Conservation (phyloP, 2,888 invertebrate species). For the Cephus runcator region DNA sequence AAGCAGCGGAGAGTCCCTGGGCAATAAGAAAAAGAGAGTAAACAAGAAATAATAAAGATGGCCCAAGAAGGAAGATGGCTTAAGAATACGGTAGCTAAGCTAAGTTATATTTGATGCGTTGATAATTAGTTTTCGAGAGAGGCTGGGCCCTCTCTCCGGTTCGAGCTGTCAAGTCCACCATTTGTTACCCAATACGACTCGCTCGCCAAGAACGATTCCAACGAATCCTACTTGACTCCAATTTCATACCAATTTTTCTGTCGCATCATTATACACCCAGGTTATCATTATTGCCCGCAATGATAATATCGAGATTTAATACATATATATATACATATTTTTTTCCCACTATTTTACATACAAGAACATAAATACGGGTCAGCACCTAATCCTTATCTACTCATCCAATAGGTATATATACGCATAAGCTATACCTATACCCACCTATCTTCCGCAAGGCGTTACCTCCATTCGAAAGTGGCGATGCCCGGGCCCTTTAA, state of each 20-base stretch:
- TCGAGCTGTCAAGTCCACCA: slow-evolving; percentile 48
- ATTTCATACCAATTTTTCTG: too few species aligned
- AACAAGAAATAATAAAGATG: slow-evolving; percentile 45
- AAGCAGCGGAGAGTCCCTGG: slow-evolving; percentile 33
- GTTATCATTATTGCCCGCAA: too few species aligned
- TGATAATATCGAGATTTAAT: too few species aligned
- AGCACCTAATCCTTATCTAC: too few species aligned
- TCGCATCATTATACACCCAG: too few species aligned
- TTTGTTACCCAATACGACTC: slow-evolving; percentile 42
- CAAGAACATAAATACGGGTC: too few species aligned
- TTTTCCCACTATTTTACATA: too few species aligned
- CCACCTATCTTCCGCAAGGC: slow-evolving; percentile 1
- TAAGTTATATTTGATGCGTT: slow-evolving; percentile 63
- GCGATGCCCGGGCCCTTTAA: slow-evolving; percentile 4
- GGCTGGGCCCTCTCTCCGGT: slow-evolving; percentile 25
- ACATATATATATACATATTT: too few species aligned
- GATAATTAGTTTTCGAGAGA: slow-evolving; percentile 60
- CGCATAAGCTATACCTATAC: too few species aligned
- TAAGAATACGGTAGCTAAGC: slow-evolving; percentile 58
- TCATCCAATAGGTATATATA: too few species aligned
- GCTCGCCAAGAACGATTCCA: slow-evolving; percentile 1
- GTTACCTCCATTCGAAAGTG: slow-evolving; percentile 19
- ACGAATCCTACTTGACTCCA: too few species aligned
- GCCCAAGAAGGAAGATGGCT: slow-evolving; percentile 39
- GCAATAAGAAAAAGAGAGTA: slow-evolving; percentile 36